Conservation (phyloP, 2,113 vertebrate genomes). For the Sterrhoptilus dennistouni region DNA sequence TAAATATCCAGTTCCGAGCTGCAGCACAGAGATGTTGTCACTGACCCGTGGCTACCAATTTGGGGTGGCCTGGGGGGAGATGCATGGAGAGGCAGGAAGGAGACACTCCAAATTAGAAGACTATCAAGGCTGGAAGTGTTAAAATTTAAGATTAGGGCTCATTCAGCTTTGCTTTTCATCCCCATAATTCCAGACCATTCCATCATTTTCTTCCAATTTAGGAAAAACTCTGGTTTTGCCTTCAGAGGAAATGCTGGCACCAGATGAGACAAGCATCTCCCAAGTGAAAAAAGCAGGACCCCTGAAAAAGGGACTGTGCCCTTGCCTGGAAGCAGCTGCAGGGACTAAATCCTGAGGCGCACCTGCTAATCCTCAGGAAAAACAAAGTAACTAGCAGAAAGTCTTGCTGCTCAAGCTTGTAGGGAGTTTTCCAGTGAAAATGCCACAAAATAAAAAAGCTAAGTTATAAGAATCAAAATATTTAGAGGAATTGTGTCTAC, state of each 20-base stretch:
- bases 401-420: background rate
- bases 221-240: background rate
- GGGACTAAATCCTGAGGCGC: background rate
- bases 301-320: background rate
- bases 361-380: background rate
- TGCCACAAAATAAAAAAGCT: fast-evolving
- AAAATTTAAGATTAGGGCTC: background rate
- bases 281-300: background rate
- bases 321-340: background rate
- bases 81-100: background rate
- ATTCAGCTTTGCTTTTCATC: background rate
- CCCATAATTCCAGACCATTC: background rate
- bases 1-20: background rate
- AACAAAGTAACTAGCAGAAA: background rate
- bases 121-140: background rate
- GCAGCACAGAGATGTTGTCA: background rate
- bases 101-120: background rate
- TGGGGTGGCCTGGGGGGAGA: background rate
- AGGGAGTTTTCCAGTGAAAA: background rate
- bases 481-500: background rate
- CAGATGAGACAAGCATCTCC: background rate
- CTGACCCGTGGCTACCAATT: background rate
- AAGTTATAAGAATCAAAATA: background rate
- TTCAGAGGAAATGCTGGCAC: background rate
- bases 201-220: background rate